phyloP scores from a whole-genome alignment of 2,888 invertebrate species.

The Hydroisotoma schaefferi region DNA sequence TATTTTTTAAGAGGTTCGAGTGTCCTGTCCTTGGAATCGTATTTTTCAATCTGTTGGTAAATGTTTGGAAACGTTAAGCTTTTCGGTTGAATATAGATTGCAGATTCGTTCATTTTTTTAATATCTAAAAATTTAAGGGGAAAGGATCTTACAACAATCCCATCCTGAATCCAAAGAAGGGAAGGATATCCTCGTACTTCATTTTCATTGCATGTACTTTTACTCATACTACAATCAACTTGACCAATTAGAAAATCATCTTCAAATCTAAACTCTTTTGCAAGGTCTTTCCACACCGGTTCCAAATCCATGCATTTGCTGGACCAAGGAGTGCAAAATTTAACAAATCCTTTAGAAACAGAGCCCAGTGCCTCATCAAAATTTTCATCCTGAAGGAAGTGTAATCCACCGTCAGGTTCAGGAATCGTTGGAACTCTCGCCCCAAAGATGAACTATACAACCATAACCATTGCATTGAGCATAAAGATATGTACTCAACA shows the following conservation, averaged over 20 bases:
- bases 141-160: slow-evolving; percentile 63
- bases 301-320: slow-evolving; percentile 53
- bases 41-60: slow-evolving; percentile 68
- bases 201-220: slow-evolving; percentile 70
- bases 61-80: too few relatives aligned
- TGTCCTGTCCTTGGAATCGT: slow-evolving; percentile 56
- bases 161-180: slow-evolving; percentile 80
- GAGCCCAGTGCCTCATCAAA: slow-evolving; percentile 67
- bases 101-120: background rate
- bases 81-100: too few relatives aligned
- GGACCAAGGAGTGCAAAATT: slow-evolving; percentile 93
- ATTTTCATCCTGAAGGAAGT: slow-evolving; percentile 70
- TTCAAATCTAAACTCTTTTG: slow-evolving; percentile 60
- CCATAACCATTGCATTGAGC: background rate
- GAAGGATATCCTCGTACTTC: slow-evolving; percentile 85
- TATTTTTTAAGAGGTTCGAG: slow-evolving; percentile 68
- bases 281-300: slow-evolving; percentile 58
- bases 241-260: slow-evolving; percentile 68
- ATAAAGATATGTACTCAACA: background rate
- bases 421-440: slow-evolving; percentile 54
- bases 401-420: slow-evolving; percentile 61
- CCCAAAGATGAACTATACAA: slow-evolving; percentile 37
- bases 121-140: background rate
- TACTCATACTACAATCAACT: slow-evolving; percentile 77
- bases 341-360: slow-evolving; percentile 75